Evolutionary conservation across 2,113 vertebrate species (phyloP).

Genomic region (Empidonax alnorum): DNA sequence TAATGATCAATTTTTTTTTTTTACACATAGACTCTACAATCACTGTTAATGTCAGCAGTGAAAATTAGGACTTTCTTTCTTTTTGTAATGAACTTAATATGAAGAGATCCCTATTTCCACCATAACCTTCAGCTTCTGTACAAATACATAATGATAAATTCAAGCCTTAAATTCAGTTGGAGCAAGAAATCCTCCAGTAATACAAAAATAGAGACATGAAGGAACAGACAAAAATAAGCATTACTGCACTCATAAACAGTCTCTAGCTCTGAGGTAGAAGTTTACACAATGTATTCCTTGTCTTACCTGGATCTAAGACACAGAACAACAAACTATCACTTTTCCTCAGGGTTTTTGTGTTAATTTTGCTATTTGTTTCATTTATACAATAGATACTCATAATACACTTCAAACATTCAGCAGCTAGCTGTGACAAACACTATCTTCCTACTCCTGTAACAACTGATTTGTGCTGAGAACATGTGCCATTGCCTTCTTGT

Average conservation of each 20-base stretch:
- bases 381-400: neutral
- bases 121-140: neutral
- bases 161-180: neutral
- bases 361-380: neutral
- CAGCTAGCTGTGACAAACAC: slow-evolving; percentile 24
- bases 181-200: neutral
- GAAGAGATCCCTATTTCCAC: neutral
- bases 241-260: neutral
- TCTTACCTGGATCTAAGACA: neutral
- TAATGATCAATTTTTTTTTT: neutral
- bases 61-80: neutral
- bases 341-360: neutral
- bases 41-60: neutral
- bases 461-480: neutral
- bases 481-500: neutral
- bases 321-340: neutral
- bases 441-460: slow-evolving; percentile 1
- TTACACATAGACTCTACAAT: neutral
- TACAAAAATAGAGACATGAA: neutral
- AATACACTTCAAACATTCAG: neutral
- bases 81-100: neutral
- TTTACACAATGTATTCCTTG: neutral
- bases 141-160: neutral
- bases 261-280: neutral
- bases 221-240: neutral